Conservation (phyloP, 2,797 vertebrate species). For the Agapornis canus region DNA sequence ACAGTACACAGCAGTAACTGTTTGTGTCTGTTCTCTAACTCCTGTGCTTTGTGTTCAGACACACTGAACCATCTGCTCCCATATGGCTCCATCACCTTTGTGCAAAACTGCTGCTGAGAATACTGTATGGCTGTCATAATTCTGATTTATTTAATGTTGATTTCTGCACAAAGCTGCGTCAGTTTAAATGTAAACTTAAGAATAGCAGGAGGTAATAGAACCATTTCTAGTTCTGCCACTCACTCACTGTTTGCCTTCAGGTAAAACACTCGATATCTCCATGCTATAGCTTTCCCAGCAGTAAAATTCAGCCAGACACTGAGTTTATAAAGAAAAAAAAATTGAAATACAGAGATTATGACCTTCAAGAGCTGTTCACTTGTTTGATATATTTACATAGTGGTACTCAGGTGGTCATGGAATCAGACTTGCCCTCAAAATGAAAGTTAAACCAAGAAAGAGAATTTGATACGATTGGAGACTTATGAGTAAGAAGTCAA, state of each 20-base stretch:
- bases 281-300: neutral
- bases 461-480: neutral
- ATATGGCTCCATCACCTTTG: neutral
- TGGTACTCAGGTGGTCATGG: neutral
- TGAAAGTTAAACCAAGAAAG: neutral
- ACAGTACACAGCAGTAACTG: neutral
- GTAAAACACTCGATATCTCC: neutral
- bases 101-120: neutral
- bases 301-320: neutral
- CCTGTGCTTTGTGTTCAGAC: neutral
- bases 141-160: neutral
- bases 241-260: neutral
- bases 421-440: neutral
- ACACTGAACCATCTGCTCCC: neutral
- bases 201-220: neutral
- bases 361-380: neutral
- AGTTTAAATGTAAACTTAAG: neutral
- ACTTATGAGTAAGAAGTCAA: neutral
- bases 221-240: neutral
- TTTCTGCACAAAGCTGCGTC: neutral
- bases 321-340: neutral
- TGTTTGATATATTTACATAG: neutral
- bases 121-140: neutral
- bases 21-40: neutral
- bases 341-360: neutral